Conservation (phyloP, 2,113 vertebrate genomes). For the Fulmarus glacialis region DNA sequence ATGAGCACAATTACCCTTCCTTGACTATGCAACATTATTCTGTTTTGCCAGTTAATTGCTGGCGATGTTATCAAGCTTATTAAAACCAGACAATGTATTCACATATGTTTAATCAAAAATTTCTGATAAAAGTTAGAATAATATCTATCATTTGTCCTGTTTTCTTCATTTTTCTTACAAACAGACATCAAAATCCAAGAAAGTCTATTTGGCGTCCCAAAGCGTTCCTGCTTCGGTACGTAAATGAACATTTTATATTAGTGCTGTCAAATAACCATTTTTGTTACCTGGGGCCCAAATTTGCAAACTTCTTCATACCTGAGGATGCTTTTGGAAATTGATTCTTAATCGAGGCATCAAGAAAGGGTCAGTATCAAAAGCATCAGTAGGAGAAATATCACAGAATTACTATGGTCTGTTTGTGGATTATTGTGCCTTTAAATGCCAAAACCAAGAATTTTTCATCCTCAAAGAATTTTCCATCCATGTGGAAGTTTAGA, state of each 20-base stretch:
- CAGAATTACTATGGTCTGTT: not conserved
- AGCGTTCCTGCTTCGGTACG: not conserved
- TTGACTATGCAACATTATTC: not conserved
- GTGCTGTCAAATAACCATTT: not conserved
- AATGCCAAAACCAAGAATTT: not conserved
- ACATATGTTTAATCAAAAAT: slow-evolving; percentile 18
- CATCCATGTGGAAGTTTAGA: not conserved
- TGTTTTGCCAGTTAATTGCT: slow-evolving; percentile 37
- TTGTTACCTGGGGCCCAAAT: not conserved
- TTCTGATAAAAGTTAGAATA: not conserved
- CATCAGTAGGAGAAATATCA: not conserved
- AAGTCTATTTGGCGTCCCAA: not conserved
- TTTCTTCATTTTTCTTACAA: not conserved
- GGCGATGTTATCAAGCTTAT: slow-evolving; percentile 43
- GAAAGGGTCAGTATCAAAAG: not conserved
- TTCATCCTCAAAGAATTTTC: not conserved
- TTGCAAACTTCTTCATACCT: not conserved
- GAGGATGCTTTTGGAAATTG: not conserved
- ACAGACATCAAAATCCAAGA: not conserved
- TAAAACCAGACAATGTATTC: slow-evolving; percentile 16
- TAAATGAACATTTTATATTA: not conserved
- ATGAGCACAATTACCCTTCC: slow-evolving; percentile 35
- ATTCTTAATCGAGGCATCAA: not conserved
- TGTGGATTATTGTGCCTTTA: not conserved
- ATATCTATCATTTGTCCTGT: not conserved